Evolutionary conservation across 2,888 invertebrate genomes (phyloP).

Genomic region (Poecilus cupreus): DNA sequence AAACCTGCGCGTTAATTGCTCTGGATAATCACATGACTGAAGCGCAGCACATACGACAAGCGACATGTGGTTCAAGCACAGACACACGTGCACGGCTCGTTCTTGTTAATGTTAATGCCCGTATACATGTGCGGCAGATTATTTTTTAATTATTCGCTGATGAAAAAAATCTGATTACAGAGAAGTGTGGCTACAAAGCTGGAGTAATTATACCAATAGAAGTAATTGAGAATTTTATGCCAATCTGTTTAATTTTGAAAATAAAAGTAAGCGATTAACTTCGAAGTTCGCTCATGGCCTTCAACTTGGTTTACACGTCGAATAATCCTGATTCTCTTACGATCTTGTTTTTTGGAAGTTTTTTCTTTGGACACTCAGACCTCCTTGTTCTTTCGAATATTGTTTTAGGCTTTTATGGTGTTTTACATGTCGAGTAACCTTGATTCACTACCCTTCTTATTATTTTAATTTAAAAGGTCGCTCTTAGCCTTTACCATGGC

Average conservation of each 20-base stretch:
- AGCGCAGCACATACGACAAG: conserved; percentile 7
- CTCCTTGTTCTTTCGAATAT: no score
- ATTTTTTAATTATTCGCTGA: conserved; percentile 22
- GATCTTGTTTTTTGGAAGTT: no score
- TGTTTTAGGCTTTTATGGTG: no score
- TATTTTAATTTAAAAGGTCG: no score
- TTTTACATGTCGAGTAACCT: no score
- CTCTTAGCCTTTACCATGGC: no score
- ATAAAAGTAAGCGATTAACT: no score
- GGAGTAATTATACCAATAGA: neutral
- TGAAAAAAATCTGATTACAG: neutral
- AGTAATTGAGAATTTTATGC: neutral
- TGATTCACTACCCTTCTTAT: no score
- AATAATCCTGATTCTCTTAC: no score
- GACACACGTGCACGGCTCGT: neutral
- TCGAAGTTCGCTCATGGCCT: no score
- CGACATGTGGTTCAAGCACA: neutral
- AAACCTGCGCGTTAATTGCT: conserved; percentile 49
- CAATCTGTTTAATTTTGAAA: neutral
- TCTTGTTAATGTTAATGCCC: neutral
- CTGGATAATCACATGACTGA: conserved; percentile 44
- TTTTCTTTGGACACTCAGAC: no score
- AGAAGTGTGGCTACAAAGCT: neutral
- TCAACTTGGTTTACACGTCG: no score
- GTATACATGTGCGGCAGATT: conserved; percentile 4